phyloP scores from a whole-genome alignment of 2,797 vertebrate species.

The Perodicticus potto region DNA sequence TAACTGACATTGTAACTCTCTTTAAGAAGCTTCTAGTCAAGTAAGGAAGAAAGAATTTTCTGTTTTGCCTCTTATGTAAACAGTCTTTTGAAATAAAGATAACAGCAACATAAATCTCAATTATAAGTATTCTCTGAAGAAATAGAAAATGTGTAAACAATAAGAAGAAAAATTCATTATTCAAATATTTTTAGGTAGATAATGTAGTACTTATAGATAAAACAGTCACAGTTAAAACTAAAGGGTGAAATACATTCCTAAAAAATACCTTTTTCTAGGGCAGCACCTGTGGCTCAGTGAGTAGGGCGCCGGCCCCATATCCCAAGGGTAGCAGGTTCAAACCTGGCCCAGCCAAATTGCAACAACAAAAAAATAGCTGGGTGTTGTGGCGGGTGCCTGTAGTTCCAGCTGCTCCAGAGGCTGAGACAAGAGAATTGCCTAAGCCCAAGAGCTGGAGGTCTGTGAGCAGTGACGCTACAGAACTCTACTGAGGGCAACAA shows the following conservation, averaged over 20 bases:
- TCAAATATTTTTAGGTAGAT: constrained; percentile 17
- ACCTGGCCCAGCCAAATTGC: too few species aligned
- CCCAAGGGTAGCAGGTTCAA: too few species aligned
- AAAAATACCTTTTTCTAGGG: background rate
- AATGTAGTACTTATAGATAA: background rate
- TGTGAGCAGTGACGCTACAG: too few species aligned
- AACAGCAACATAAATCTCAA: background rate
- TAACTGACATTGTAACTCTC: background rate
- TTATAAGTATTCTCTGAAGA: background rate
- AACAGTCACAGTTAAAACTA: background rate
- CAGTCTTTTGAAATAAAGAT: background rate
- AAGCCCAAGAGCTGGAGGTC: too few species aligned
- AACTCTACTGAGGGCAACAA: too few species aligned
- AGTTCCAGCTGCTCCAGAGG: too few species aligned
- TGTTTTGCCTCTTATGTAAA: background rate
- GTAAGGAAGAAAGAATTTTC: background rate
- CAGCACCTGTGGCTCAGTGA: too few species aligned
- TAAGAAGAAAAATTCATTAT: background rate
- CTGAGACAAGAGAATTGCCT: too few species aligned
- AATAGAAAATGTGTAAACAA: background rate
- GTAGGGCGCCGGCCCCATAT: too few species aligned
- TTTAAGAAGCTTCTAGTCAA: background rate
- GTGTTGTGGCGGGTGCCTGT: too few species aligned
- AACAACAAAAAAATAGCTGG: too few species aligned
- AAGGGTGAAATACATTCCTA: background rate